Base-by-base conservation (phyloP, 2,113 vertebrate species). In the Cyanoliseus patagonus region DNA sequence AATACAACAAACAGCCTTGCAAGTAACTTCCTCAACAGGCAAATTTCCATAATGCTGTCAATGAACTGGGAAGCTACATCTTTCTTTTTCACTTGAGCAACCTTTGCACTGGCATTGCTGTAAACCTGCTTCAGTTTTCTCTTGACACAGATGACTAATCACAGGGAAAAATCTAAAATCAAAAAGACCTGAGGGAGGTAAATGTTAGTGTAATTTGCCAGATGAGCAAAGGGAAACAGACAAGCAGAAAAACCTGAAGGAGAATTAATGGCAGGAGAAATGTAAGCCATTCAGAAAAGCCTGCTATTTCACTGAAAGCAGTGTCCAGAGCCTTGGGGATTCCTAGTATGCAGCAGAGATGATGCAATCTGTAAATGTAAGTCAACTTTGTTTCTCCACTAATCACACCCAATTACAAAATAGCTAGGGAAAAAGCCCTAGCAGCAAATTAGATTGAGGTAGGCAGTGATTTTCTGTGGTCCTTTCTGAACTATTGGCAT, bases 261-360 rank as follows among this genome's bases (percentile, higher is more conserved):
- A 94, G 72, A 93, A 67, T 57, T 86, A 85, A 95, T 63, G 35
- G 73, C 39, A 92, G 66, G 23, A 92, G 73, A 96, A 96, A 92
- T 46, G 41, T 31, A 82, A 86, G 63, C 64, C 73, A 79, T 79
- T 96, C 76, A 93, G 69, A 92, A 94, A 94, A 94, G 47, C 52
- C 42, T 93, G 52, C 47, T 72, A 24, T 90, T 96, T 73, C 73
- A 88, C 73, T 4, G 4, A 92, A 57, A 61, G 35, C 73, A 46
- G 17, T 41, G 35, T 35, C 7, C 52, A 88, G 64, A 92, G 86
- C 90, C 94, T 86, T 79, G 83, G 76, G 94, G 83, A 90, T 68
- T 74, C 79, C 79, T 90, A 59, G 30, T 95, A 86, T 90, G 85
- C 86, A 92, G 61, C 61, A 92, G 51, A 63, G 82, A 92, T 78